phyloP scores from a whole-genome alignment of 2,113 vertebrate species.

The Nymphicus hollandicus region DNA sequence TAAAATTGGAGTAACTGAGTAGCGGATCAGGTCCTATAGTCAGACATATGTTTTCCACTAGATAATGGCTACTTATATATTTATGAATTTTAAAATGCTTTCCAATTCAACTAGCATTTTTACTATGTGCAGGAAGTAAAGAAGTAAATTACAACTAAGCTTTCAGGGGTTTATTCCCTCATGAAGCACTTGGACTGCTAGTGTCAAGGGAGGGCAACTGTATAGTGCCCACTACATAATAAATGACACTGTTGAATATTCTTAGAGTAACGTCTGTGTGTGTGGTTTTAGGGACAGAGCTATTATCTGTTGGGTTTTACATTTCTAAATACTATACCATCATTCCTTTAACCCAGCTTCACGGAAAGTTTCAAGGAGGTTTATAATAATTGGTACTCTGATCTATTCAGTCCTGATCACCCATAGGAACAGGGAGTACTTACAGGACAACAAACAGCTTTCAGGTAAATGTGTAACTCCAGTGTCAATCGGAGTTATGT shows the following conservation, averaged over 20 bases:
- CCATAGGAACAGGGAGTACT: not conserved
- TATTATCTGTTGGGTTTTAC: not conserved
- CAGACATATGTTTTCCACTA: conserved; percentile 27
- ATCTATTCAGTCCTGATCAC: not conserved
- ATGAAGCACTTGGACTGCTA: conserved; percentile 26
- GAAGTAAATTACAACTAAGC: conserved; percentile 64
- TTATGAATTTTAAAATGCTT: conserved; percentile 68
- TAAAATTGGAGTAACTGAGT: conserved; percentile 35
- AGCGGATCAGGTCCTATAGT: conserved; percentile 22
- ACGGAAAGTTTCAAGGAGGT: not conserved
- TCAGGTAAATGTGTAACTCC: not conserved
- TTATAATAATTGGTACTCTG: not conserved
- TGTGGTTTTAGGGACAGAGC: not conserved
- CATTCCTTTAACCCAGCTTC: not conserved
- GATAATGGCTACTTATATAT: conserved; percentile 68
- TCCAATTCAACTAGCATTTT: conserved; percentile 53
- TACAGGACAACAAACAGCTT: conserved; percentile 20
- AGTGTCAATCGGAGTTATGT: conserved; percentile 13
- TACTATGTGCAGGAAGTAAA: conserved; percentile 57
- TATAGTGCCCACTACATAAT: conserved; percentile 40
- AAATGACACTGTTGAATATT: conserved; percentile 44
- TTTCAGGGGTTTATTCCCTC: conserved; percentile 59
- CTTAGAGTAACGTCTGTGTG: not conserved
- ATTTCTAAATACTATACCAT: not conserved
- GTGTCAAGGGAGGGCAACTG: conserved; percentile 15